Conservation (phyloP, 2,797 vertebrate species). For the Pelobates cultripes region DNA sequence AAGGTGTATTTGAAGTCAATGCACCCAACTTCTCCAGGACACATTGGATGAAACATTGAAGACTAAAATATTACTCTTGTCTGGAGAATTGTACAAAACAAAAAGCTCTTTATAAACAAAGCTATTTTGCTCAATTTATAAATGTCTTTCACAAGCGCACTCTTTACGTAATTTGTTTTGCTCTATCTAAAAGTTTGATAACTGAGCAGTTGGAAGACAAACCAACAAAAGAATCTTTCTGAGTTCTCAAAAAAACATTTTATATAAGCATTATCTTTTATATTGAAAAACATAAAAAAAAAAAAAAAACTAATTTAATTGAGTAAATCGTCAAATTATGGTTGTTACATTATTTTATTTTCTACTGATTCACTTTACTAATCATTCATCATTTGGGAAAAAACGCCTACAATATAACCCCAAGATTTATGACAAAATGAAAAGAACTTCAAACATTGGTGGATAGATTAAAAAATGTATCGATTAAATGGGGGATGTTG, state of each 20-base stretch:
- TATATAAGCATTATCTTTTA: not conserved
- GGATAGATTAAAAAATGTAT: too few relatives aligned
- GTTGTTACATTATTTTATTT: not conserved
- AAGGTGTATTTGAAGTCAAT: not conserved
- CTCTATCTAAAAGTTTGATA: not conserved
- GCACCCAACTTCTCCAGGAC: not conserved
- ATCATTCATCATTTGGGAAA: not conserved
- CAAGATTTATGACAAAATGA: too few relatives aligned
- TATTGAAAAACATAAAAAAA: not conserved
- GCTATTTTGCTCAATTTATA: not conserved
- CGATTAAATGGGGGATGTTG: too few relatives aligned
- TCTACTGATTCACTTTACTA: not conserved
- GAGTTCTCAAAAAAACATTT: not conserved
- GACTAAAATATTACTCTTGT: not conserved
- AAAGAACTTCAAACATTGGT: too few relatives aligned
- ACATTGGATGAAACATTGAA: not conserved
- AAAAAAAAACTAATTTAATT: not conserved
- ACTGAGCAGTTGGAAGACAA: not conserved
- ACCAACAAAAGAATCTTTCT: not conserved
- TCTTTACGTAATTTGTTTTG: not conserved
- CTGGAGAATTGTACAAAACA: not conserved
- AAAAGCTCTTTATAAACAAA: not conserved
- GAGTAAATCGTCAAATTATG: not conserved
- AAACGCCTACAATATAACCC: not conserved
- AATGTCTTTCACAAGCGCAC: not conserved